These are phyloP conservation scores for Eubasilissa regina DNA, from an alignment of 1,140 invertebrate genomes.

Conservation along the genomic window DNA sequence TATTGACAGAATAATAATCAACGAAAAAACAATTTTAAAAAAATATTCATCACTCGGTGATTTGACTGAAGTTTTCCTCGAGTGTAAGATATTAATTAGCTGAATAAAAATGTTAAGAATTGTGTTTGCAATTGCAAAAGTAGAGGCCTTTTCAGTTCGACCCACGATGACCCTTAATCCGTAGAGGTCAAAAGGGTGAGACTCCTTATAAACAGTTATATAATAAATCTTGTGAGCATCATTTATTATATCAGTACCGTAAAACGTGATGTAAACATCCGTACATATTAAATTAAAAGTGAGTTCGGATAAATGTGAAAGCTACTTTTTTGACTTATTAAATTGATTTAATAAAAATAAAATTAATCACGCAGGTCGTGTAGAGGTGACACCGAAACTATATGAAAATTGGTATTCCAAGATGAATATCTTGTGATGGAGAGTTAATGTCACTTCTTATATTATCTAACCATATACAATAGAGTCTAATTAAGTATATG, in stretches of 20 bases:
- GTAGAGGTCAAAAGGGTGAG: slow-evolving; percentile 30
- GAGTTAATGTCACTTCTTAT: no score
- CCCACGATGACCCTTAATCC: slow-evolving; percentile 14
- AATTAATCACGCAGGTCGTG: slow-evolving; percentile 24
- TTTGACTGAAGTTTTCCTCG: no score
- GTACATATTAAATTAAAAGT: slow-evolving; percentile 21
- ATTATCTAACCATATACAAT: no score
- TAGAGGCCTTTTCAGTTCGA: slow-evolving; percentile 6
- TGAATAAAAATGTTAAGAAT: no score
- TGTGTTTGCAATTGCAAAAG: background rate
- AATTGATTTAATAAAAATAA: slow-evolving; percentile 32
- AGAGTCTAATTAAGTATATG: no score
- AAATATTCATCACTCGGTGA: no score
- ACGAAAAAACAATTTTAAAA: no score
- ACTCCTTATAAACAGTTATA: slow-evolving; percentile 32
- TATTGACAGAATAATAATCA: no score
- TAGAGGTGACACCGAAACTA: background rate
- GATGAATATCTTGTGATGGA: no score
- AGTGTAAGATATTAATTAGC: no score
- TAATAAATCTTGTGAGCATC: slow-evolving; percentile 18
- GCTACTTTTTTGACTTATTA: slow-evolving; percentile 15
- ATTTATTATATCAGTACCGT: slow-evolving; percentile 15
- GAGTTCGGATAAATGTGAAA: slow-evolving; percentile 24
- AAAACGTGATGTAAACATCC: slow-evolving; percentile 35
- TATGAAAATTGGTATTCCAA: no score